phyloP scores from a whole-genome alignment of 2,113 vertebrate species.

The Charina bottae region DNA sequence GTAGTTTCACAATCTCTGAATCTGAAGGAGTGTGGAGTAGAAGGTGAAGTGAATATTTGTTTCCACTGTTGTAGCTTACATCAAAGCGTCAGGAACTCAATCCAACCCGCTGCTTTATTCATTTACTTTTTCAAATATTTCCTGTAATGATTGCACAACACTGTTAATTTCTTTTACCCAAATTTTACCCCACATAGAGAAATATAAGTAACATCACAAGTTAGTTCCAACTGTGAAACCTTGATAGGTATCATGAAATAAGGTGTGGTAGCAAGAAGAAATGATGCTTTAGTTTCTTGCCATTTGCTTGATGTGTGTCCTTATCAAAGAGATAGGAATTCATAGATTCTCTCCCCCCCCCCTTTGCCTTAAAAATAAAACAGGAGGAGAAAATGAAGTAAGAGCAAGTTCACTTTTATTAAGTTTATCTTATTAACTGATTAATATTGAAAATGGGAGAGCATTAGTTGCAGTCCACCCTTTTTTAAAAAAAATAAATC shows the following conservation, averaged over 20 bases:
- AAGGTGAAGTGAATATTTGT: background rate
- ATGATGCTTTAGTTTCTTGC: conserved; percentile 43
- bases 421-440: background rate
- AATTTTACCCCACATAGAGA: conserved; percentile 48
- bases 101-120: conserved; percentile 61
- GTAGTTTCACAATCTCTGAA: background rate
- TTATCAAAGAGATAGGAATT: conserved; percentile 7
- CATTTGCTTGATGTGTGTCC: conserved; percentile 53
- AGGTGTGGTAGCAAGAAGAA: conserved; percentile 46
- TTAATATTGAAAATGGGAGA: background rate
- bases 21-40: background rate
- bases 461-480: too few relatives aligned
- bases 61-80: conserved; percentile 31
- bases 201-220: conserved; percentile 38
- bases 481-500: too few relatives aligned
- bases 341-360: background rate
- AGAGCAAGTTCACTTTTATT: background rate
- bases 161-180: conserved; percentile 49
- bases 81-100: conserved; percentile 58
- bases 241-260: conserved; percentile 49
- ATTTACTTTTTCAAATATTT: conserved; percentile 59
- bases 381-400: background rate
- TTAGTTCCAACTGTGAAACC: conserved; percentile 44
- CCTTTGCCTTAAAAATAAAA: background rate
- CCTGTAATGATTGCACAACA: conserved; percentile 52